A percentile compares a stretch with the other conserved stretches of the same genome.
Conservation (phyloP, 1,140 invertebrate species). For the Probaryconus sp. region DNA sequence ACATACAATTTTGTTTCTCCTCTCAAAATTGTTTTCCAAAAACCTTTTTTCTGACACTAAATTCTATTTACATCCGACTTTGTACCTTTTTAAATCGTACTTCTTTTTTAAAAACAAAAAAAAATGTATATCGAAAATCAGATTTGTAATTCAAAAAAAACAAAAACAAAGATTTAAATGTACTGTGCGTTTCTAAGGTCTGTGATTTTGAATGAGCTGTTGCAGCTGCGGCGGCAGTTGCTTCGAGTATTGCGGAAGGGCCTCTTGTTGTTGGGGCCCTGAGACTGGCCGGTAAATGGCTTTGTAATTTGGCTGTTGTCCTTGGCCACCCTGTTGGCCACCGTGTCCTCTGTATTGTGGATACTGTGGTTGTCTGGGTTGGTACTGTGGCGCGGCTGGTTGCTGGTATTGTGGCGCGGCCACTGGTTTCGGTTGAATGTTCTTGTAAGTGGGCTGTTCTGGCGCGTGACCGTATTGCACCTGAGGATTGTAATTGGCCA, state of each 20-base stretch:
- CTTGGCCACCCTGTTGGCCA: conserved; percentile 19
- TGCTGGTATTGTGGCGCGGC: conserved; percentile 22
- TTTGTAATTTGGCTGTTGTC: conserved; percentile 62
- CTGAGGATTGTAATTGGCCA: conserved; percentile 61
- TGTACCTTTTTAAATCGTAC: too few species aligned
- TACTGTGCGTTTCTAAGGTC: conserved; percentile 12
- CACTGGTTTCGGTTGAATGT: conserved; percentile 33
- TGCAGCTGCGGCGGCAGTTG: conserved; percentile 55
- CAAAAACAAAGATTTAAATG: too few species aligned
- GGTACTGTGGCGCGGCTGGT: conserved; percentile 28
- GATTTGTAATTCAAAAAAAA: too few species aligned
- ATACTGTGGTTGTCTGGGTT: conserved; percentile 16
- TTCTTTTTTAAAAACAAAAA: too few species aligned
- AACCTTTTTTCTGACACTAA: too few species aligned
- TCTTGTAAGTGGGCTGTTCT: conserved; percentile 63
- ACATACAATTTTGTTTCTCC: too few species aligned
- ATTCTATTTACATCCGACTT: too few species aligned
- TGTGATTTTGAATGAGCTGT: conserved; percentile 57
- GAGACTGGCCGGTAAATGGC: conserved; percentile 48
- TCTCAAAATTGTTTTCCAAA: too few species aligned
- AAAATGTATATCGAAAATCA: too few species aligned
- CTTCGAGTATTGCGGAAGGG: conserved; percentile 49
- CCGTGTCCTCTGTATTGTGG: conserved; percentile 22
- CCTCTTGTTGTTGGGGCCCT: conserved; percentile 33
- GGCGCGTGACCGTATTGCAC: conserved; percentile 59